Conservation (phyloP, 2,113 vertebrate genomes). For the Callionymus lyra region DNA sequence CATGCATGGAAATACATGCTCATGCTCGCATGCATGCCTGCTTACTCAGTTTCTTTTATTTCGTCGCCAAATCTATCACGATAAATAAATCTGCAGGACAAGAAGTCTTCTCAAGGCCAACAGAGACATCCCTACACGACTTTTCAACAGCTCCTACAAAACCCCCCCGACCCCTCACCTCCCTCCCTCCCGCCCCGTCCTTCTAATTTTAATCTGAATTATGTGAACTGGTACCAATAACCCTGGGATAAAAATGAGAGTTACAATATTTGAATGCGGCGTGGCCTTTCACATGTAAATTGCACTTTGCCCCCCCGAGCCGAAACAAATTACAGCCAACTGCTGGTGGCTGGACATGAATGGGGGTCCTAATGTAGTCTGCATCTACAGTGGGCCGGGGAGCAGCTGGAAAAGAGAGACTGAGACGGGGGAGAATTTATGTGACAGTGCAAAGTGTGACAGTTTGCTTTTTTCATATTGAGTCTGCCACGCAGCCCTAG, state of each 20-base stretch:
- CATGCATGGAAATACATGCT: slow-evolving; percentile 48
- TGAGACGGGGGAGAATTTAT: slow-evolving; percentile 57
- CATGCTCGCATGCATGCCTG: slow-evolving; percentile 56
- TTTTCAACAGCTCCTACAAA: slow-evolving; percentile 28
- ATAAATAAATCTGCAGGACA: slow-evolving; percentile 32
- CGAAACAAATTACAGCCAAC: slow-evolving; percentile 67
- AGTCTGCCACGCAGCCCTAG: slow-evolving; percentile 49
- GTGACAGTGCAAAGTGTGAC: slow-evolving; percentile 58
- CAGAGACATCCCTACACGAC: slow-evolving; percentile 35
- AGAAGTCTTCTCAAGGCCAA: slow-evolving; percentile 30
- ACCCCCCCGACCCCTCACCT: not conserved
- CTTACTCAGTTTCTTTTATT: slow-evolving; percentile 16
- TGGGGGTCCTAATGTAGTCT: slow-evolving; percentile 60
- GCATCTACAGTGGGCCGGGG: slow-evolving; percentile 58
- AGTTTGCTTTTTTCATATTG: slow-evolving; percentile 55
- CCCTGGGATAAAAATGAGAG: slow-evolving; percentile 49
- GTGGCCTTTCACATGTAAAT: slow-evolving; percentile 64
- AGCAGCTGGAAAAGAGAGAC: slow-evolving; percentile 54
- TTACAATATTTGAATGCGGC: slow-evolving; percentile 51
- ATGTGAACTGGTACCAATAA: slow-evolving; percentile 40
- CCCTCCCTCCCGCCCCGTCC: no score
- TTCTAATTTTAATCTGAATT: slow-evolving; percentile 33
- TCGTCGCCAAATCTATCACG: no score
- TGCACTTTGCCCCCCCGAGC: slow-evolving; percentile 50
- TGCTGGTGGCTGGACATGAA: slow-evolving; percentile 61